Evolutionary conservation across 2,797 vertebrate species (phyloP).

Genomic region (Salmo trutta): DNA sequence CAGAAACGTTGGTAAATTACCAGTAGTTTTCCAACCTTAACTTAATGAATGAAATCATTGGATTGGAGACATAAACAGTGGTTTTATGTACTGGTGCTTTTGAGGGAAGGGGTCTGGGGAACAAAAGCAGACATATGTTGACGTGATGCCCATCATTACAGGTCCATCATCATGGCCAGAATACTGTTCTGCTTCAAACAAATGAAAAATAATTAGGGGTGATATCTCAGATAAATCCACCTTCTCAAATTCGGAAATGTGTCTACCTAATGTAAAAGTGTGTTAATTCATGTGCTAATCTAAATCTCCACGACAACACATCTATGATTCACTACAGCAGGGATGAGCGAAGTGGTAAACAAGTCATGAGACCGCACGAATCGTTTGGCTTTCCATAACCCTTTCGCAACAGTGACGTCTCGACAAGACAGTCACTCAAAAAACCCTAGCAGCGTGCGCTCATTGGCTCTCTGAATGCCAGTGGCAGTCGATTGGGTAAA

Average conservation of each 20-base stretch:
- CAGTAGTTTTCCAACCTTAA: not conserved
- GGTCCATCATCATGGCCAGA: too few species aligned
- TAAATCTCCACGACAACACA: too few species aligned
- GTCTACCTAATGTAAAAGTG: not conserved
- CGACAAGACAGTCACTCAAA: conserved; percentile 22
- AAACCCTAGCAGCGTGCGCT: conserved; percentile 41
- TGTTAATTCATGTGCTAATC: not conserved
- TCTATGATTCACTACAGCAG: not conserved
- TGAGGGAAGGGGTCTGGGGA: not conserved
- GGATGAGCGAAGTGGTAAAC: conserved; percentile 33
- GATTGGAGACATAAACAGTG: not conserved
- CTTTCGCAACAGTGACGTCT: conserved; percentile 58
- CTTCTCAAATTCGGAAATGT: not conserved
- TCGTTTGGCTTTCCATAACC: conserved; percentile 1
- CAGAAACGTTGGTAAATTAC: not conserved
- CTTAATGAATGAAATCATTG: not conserved
- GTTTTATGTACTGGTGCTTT: not conserved
- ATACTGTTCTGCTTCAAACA: not conserved
- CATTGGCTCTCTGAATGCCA: conserved; percentile 37
- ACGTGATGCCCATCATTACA: not conserved
- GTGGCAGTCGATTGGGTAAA: conserved; percentile 38
- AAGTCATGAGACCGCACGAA: conserved; percentile 28
- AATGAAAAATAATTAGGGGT: not conserved
- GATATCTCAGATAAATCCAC: not conserved
- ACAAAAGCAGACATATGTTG: not conserved